Evolutionary conservation across 2,797 vertebrate genomes (phyloP), one percentile per base, ranked within the genome.

Genomic region (Moxostoma hubbsi): DNA sequence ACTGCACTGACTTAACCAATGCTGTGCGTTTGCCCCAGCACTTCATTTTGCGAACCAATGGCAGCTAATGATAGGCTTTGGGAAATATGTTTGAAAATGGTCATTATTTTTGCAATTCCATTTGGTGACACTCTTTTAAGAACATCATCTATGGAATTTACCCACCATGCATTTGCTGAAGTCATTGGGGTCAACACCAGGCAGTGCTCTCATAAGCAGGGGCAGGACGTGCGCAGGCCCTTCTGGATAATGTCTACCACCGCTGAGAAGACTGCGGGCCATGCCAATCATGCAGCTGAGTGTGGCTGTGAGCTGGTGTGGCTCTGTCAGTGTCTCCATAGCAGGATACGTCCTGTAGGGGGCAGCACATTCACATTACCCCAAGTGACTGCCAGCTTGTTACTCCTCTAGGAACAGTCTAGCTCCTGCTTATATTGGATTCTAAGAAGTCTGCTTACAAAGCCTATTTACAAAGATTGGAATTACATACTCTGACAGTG

Each of bases 81-180:
- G 24, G 24, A 24, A 24, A 24, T 2, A 24, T 24, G 1, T 24
- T 24, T 24, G 24, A 24, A 24, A 24, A 24, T 24, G 2, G 24
- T 24, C 24, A 24, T 24, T 24, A 24, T 3, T 24, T 24, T 24
- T 24, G 24, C 24, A 24, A 24, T 24, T 24, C 24, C 24, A 24
- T 24, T 24, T 24, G 24, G 24, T 24, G 24, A 2, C 24, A 24
- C 18, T 24, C 1, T 24, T 18, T 51, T 5, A 67, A 24, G 49
- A 67, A 12, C 6, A 50, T 8, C 18, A 16, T 7, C 54, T 70
- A 7, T 16, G 85, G 75, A 85, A 62, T 76, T 83, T 84, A 90
- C 95, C 92, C 90, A 98, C 97, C 97, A 99, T 99, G 89, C 96
- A 98, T 90, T 99, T 99, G 93, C 97, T 99, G 88, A 99, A 99